phyloP scores from a whole-genome alignment of 2,888 invertebrate species.

The Diplolepis rosae region DNA sequence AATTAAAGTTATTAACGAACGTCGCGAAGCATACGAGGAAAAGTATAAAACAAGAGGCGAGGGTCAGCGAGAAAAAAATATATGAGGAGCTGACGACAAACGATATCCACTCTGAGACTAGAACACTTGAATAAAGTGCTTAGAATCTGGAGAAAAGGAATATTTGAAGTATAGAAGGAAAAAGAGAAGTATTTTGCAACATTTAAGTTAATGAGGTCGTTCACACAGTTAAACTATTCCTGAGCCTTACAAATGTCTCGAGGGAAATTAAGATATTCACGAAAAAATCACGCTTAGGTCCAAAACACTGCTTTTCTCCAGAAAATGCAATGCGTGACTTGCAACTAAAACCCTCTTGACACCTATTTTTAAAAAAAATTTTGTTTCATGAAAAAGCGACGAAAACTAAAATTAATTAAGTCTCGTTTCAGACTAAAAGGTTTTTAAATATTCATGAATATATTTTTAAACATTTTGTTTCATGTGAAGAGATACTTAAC shows the following conservation, averaged over 20 bases:
- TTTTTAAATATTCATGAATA: background rate
- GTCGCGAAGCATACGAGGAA: background rate
- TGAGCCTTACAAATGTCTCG: background rate
- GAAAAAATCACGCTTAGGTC: background rate
- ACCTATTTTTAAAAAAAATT: background rate
- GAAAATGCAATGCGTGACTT: background rate
- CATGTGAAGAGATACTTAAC: background rate
- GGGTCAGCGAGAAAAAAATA: constrained; percentile 9
- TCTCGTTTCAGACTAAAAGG: background rate
- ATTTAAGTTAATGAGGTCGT: constrained; percentile 2
- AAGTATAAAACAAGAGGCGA: constrained; percentile 8
- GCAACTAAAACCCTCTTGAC: background rate
- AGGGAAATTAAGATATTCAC: background rate
- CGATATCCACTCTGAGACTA: constrained; percentile 5
- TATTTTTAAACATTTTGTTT: constrained; percentile 7
- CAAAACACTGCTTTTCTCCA: background rate
- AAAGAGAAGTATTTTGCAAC: background rate
- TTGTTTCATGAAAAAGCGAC: background rate
- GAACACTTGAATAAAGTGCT: background rate
- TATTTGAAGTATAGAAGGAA: background rate
- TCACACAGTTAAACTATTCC: background rate
- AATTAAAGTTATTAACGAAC: constrained; percentile 25
- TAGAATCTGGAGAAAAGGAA: background rate
- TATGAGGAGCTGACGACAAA: constrained; percentile 19
- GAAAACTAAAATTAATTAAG: background rate